Conservation (phyloP, 2,888 invertebrate species). For the Parnassius mnemosyne region DNA sequence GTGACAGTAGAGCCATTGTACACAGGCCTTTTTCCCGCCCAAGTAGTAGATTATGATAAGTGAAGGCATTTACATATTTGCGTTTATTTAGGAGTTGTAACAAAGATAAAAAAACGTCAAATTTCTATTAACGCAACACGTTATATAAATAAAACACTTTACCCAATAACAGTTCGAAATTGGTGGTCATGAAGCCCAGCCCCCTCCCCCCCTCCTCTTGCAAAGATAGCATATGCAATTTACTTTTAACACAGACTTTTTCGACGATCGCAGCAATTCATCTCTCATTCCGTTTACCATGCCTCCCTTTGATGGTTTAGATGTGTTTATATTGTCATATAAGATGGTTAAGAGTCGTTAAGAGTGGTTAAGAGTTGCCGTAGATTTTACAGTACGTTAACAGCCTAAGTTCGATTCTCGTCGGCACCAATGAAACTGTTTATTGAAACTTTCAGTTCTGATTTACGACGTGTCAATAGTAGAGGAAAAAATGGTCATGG, state of each 20-base stretch:
- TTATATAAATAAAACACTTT: too few relatives aligned
- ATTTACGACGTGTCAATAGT: too few relatives aligned
- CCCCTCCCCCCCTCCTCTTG: neutral
- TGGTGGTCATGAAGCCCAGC: neutral
- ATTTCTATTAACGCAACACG: neutral
- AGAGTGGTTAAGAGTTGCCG: too few relatives aligned
- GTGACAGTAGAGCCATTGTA: slow-evolving; percentile 44
- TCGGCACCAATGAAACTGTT: too few relatives aligned
- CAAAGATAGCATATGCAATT: neutral
- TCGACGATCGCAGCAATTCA: neutral
- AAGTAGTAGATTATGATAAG: slow-evolving; percentile 6
- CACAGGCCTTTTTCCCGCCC: slow-evolving; percentile 9
- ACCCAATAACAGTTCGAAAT: too few relatives aligned
- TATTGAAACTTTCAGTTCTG: too few relatives aligned
- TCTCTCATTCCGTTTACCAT: neutral
- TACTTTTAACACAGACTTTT: neutral
- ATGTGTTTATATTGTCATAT: too few relatives aligned
- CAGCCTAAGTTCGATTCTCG: too few relatives aligned
- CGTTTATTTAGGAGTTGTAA: neutral
- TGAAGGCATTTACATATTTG: slow-evolving; percentile 3
- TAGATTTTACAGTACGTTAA: too few relatives aligned
- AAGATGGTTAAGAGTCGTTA: too few relatives aligned
- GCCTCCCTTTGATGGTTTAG: too few relatives aligned
- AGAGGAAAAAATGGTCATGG: too few relatives aligned
- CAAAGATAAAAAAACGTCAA: neutral